phyloP scores from a whole-genome alignment of 2,888 invertebrate species.

The Hyposoter didymator region DNA sequence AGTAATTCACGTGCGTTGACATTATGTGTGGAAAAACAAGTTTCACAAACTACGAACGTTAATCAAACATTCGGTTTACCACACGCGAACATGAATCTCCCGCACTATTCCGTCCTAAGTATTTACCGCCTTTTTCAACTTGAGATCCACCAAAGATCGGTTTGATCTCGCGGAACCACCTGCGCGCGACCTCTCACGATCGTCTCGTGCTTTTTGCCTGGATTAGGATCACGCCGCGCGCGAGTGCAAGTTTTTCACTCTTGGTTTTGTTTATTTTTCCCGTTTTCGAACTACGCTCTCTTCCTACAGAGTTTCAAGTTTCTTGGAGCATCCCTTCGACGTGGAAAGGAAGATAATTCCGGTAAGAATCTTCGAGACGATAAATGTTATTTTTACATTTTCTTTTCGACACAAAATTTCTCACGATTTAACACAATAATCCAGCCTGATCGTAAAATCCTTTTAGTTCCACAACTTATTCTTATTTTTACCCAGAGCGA shows the following conservation, averaged over 20 bases:
- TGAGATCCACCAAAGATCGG: constrained; percentile 48
- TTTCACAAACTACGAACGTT: background rate
- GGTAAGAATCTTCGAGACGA: constrained; percentile 45
- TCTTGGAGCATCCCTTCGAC: constrained; percentile 21
- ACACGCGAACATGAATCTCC: constrained; percentile 21
- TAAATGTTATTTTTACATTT: background rate
- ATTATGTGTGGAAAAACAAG: background rate
- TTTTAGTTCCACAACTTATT: background rate
- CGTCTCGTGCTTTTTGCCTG: constrained; percentile 1
- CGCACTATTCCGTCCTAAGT: background rate
- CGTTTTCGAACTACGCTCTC: background rate
- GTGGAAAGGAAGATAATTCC: constrained; percentile 54
- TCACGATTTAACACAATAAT: background rate
- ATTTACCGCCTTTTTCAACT: constrained; percentile 12
- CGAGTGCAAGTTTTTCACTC: constrained; percentile 7
- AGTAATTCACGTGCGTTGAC: background rate
- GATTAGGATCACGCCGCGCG: background rate
- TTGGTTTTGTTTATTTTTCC: background rate
- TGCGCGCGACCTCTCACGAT: constrained; percentile 38
- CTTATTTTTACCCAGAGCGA: background rate
- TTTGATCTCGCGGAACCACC: constrained; percentile 34
- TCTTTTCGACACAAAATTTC: background rate
- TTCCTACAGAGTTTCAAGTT: background rate
- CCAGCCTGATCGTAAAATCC: background rate
- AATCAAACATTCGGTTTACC: background rate